A percentile compares a stretch with the other conserved stretches of the same genome.
These are phyloP conservation scores for Denticeps clupeoides DNA, from an alignment of 2,797 vertebrate species.

Conservation along the genomic window DNA sequence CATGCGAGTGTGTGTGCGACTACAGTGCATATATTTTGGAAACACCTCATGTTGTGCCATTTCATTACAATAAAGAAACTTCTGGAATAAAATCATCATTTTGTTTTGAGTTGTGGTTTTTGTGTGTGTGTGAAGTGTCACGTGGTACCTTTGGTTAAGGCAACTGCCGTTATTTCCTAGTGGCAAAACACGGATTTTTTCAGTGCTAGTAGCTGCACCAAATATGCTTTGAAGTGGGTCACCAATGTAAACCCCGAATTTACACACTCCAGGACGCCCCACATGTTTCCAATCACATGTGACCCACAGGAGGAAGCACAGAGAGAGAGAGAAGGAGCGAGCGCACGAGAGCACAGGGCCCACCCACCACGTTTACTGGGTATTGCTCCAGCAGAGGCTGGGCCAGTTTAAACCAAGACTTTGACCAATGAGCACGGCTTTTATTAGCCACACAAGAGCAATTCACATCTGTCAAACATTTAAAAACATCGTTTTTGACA, in stretches of 20 bases:
- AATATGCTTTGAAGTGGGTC: not conserved
- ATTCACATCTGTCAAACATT: slow-evolving; percentile 33
- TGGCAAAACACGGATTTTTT: not conserved
- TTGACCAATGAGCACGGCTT: slow-evolving; percentile 30
- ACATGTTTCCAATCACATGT: not conserved
- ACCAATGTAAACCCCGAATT: not conserved
- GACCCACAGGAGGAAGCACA: no score
- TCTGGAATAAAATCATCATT: slow-evolving; percentile 14
- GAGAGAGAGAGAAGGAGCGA: no score
- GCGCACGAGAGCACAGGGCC: no score
- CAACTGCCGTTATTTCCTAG: not conserved
- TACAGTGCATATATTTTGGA: not conserved
- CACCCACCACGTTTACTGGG: slow-evolving; percentile 33
- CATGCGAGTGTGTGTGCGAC: not conserved
- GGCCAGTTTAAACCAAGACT: slow-evolving; percentile 41
- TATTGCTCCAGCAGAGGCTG: slow-evolving; percentile 37
- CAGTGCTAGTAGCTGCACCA: not conserved
- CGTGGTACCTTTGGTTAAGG: not conserved
- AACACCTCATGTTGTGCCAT: not conserved
- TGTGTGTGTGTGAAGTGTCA: slow-evolving; percentile 2
- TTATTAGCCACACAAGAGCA: slow-evolving; percentile 33
- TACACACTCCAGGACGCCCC: not conserved
- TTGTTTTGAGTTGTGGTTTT: not conserved
- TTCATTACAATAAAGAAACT: not conserved
- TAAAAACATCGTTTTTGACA: slow-evolving; percentile 42